Evolutionary conservation across 2,888 invertebrate genomes (phyloP).

Genomic region (Apamea sordens): DNA sequence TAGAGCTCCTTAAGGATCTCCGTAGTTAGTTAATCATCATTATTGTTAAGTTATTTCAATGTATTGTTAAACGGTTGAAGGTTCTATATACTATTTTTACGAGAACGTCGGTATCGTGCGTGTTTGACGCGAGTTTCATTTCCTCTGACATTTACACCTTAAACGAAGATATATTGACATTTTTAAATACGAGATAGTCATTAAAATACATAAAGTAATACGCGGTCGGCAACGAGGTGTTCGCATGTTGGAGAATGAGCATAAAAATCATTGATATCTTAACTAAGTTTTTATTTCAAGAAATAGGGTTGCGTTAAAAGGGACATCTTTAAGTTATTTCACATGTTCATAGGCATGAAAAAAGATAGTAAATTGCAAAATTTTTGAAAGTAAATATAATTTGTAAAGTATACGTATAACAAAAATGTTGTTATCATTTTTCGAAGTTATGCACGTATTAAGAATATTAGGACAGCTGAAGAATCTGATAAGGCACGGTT

Average conservation of each 20-base stretch:
- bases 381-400: too few relatives aligned
- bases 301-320: background rate
- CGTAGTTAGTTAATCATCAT: background rate
- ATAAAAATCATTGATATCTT: constrained; percentile 8
- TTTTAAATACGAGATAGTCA: constrained; percentile 23
- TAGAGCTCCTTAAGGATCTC: background rate
- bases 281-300: constrained; percentile 1
- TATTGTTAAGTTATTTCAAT: constrained; percentile 1
- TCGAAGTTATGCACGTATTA: too few relatives aligned
- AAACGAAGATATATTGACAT: constrained; percentile 18
- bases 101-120: too few relatives aligned
- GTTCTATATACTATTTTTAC: background rate
- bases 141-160: constrained; percentile 12
- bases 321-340: background rate
- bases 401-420: too few relatives aligned
- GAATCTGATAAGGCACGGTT: background rate
- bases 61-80: background rate
- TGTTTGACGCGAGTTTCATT: constrained; percentile 18
- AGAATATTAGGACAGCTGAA: background rate
- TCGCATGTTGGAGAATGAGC: background rate
- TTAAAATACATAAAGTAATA: constrained; percentile 24
- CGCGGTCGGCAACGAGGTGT: background rate
- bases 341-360: background rate
- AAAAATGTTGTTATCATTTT: background rate
- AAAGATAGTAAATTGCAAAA: background rate